phyloP scores from a whole-genome alignment of 2,797 vertebrate species.

The Cuculus canorus region DNA sequence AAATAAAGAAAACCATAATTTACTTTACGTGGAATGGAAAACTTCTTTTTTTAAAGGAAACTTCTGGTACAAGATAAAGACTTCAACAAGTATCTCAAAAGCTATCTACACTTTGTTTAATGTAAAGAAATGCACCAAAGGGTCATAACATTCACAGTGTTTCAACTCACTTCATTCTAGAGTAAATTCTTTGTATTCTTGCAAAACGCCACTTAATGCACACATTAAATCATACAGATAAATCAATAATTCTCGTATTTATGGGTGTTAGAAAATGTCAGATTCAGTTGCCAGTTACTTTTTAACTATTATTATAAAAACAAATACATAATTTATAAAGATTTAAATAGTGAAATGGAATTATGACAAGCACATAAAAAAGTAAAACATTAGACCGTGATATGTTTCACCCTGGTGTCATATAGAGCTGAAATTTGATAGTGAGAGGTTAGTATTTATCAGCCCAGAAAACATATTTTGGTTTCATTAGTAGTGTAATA shows the following conservation, averaged over 20 bases:
- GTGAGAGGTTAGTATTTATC: neutral
- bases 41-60: neutral
- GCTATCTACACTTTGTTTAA: neutral
- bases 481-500: neutral
- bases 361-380: neutral
- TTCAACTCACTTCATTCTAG: neutral
- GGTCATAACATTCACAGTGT: neutral
- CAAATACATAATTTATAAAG: neutral
- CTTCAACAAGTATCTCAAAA: neutral
- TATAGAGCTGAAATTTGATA: neutral
- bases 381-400: neutral
- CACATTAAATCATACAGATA: neutral
- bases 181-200: neutral
- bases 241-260: neutral
- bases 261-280: neutral
- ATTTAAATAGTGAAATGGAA: neutral
- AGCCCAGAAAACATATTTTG: neutral
- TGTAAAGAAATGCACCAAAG: neutral
- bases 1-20: neutral
- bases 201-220: neutral
- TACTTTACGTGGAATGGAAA: neutral
- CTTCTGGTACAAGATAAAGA: neutral
- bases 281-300: neutral
- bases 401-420: neutral
- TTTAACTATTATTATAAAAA: neutral